Evolutionary conservation across 1,140 invertebrate genomes (phyloP), one percentile per base, ranked within the genome.

Genomic region (Diachasma alloeum): DNA sequence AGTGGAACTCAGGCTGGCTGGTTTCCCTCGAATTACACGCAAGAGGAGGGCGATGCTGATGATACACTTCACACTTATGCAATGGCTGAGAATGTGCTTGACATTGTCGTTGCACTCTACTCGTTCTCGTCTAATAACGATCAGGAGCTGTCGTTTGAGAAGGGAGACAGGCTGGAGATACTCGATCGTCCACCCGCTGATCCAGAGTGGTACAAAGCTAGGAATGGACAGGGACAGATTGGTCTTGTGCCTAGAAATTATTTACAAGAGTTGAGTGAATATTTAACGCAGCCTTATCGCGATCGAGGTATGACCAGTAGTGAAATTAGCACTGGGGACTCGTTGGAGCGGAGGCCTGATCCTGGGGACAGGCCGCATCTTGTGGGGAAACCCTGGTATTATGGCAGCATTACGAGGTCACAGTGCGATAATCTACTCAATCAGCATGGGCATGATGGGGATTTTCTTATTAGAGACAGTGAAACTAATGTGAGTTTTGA

Each of bases 1-100:
- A 96, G 93, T 88, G 94, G 91, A 85, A 94, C 91, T 83, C 92
- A 91, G 82, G 93, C 93, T 80, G 98, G 98, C 76, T 91, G 98
- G 98, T 99, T 99, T 89, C 98, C 98, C 19, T 98, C 97, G 46
- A 99, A 99, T 91, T 99, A 99, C 90, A 97, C 97, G 66, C 96
- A 97, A 87, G 96, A 98, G 89, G 97, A 98, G 86, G 93, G 94
- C 82, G 90, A 92, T 73, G 91, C 92, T 37, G 95, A 96, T 82
- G 95, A 96, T 82, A 94, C 95, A 26, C 92, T 96, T 36, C 95
- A 98, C 85, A 96, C 96, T 63, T 96, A 97, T 87, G 94, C 96
- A 66, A 96, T 97, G 94, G 95, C 96, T 9, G 95, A 97, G 86
- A 97, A 97, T 86, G 96, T 97, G 5, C 90, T 98, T 17, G 97